These are phyloP conservation scores for Proales similis DNA, from an alignment of 1,140 invertebrate species.

Conservation along the genomic window DNA sequence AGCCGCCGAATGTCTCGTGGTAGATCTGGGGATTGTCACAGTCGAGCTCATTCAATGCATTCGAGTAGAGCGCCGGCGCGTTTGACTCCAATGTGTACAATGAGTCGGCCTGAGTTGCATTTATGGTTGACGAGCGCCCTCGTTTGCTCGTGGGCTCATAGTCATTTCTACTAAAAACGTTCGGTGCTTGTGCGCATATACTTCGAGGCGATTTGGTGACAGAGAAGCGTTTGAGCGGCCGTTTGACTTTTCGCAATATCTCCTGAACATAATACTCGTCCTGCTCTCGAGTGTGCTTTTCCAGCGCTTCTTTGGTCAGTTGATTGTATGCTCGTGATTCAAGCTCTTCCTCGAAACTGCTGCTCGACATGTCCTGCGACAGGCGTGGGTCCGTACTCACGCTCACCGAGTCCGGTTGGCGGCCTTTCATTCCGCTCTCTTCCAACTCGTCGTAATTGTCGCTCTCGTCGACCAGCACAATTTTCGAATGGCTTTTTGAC, in stretches of 20 bases:
- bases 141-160: slow-evolving; percentile 27
- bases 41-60: not conserved
- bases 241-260: slow-evolving; percentile 29
- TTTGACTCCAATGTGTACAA: slow-evolving; percentile 4
- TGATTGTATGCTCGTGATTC: no score
- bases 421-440: slow-evolving; percentile 6
- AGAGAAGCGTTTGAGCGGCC: slow-evolving; percentile 4
- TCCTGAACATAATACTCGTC: slow-evolving; percentile 16
- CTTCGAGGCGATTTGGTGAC: slow-evolving; percentile 12
- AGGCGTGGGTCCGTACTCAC: no score
- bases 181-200: slow-evolving; percentile 20
- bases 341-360: not conserved
- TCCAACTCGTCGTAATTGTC: slow-evolving; percentile 21
- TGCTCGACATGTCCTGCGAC: no score
- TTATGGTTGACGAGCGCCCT: not conserved
- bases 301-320: slow-evolving; percentile 19
- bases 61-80: not conserved
- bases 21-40: slow-evolving; percentile 33
- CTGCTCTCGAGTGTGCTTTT: slow-evolving; percentile 19
- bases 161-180: slow-evolving; percentile 23
- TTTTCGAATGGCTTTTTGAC: slow-evolving; percentile 18
- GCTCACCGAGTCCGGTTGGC: no score
- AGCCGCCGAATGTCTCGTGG: slow-evolving; percentile 18
- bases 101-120: not conserved
- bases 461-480: slow-evolving; percentile 24